Conservation (phyloP, 1,140 invertebrate genomes). For the Drosophila pachea region DNA sequence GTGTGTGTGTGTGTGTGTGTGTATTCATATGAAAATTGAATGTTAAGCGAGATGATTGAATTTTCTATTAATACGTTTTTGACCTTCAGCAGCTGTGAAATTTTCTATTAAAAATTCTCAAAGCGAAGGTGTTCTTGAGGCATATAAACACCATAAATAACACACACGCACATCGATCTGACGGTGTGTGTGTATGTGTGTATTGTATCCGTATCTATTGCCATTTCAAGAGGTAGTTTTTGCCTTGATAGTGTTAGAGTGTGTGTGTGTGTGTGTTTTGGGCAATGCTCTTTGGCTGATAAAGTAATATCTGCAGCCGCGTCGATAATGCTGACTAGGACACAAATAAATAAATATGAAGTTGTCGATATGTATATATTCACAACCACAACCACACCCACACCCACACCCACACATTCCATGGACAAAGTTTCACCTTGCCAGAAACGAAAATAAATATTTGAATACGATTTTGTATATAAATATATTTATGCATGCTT, state of each 20-base stretch:
- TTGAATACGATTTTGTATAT: slow-evolving; percentile 5
- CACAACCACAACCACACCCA: slow-evolving; percentile 12
- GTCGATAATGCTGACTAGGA: slow-evolving; percentile 28
- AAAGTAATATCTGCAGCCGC: slow-evolving; percentile 36
- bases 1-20: slow-evolving; percentile 23
- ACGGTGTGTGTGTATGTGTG: slow-evolving; percentile 18
- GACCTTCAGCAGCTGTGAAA: slow-evolving; percentile 63
- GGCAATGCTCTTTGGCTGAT: slow-evolving; percentile 25
- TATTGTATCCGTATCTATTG: slow-evolving; percentile 13
- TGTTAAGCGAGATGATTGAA: slow-evolving; percentile 72
- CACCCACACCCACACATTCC: slow-evolving; percentile 16
- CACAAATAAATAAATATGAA: neutral
- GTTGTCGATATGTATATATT: neutral
- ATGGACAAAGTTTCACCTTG: slow-evolving; percentile 31
- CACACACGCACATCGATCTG: slow-evolving; percentile 33
- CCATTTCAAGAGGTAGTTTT: slow-evolving; percentile 20
- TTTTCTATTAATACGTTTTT: slow-evolving; percentile 74
- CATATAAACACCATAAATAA: slow-evolving; percentile 39
- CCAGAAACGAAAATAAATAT: slow-evolving; percentile 24
- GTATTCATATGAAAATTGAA: slow-evolving; percentile 63
- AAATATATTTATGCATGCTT: slow-evolving; percentile 19
- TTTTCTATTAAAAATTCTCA: slow-evolving; percentile 34
- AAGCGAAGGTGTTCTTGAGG: slow-evolving; percentile 47
- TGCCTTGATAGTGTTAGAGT: slow-evolving; percentile 18
- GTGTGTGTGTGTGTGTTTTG: slow-evolving; percentile 35